Evolutionary conservation across 2,797 vertebrate genomes (phyloP).

Genomic region (Arctocebus calabarensis): DNA sequence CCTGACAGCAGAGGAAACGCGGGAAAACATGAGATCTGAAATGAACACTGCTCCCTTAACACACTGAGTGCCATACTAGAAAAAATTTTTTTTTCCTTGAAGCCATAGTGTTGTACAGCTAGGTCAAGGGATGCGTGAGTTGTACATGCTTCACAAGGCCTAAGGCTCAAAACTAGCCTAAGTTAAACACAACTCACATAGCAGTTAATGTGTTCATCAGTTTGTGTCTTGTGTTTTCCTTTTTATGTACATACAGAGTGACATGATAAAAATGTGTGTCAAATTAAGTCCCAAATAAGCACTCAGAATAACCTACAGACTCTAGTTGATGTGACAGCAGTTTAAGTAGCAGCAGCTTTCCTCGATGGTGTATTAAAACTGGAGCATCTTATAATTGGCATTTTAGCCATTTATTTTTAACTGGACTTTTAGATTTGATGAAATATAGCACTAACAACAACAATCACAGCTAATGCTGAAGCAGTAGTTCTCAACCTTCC

Average conservation of each 20-base stretch:
- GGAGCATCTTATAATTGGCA: background rate
- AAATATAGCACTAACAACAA: background rate
- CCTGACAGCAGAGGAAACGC: accelerated
- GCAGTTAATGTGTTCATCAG: no score
- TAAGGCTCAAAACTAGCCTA: no score
- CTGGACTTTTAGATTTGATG: background rate
- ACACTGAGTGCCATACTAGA: no score
- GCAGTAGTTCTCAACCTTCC: no score
- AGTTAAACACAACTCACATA: no score
- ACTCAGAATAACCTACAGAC: background rate
- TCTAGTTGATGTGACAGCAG: background rate
- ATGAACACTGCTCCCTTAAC: background rate
- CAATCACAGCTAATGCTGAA: background rate
- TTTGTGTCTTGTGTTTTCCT: background rate
- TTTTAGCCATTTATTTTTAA: background rate
- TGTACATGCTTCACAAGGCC: no score
- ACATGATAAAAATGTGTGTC: background rate
- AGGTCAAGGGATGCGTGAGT: no score
- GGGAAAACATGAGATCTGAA: accelerated
- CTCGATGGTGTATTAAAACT: slow-evolving; percentile 4
- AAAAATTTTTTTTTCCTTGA: no score
- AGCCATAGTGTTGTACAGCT: no score
- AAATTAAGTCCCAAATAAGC: slow-evolving; percentile 17
- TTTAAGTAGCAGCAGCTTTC: background rate
- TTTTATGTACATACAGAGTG: background rate